Conservation (phyloP, 2,113 vertebrate genomes). For the Tenebrosternarchus preto region DNA sequence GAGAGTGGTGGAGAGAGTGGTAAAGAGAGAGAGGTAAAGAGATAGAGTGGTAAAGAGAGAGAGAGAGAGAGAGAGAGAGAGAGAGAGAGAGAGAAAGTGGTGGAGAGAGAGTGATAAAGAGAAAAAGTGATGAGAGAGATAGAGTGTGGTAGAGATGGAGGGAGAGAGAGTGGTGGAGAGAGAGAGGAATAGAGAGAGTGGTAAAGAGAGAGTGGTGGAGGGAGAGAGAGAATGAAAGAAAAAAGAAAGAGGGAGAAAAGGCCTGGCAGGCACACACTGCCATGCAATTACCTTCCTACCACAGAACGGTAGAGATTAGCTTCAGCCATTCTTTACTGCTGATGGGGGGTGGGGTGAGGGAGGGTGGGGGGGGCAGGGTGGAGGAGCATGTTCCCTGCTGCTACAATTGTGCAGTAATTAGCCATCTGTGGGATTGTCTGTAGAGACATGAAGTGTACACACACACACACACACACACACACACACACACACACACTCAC, state of each 20-base stretch:
- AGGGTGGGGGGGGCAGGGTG: conserved; percentile 45
- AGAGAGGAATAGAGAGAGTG: conserved; percentile 1
- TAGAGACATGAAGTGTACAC: conserved; percentile 1
- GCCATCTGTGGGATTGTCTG: conserved; percentile 71
- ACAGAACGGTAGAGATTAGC: conserved; percentile 69
- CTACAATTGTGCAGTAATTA: conserved; percentile 81
- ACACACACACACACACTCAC: conserved; percentile 13
- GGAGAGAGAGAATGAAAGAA: conserved; percentile 4
- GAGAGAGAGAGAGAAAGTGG: background rate
- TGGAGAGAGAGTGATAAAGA: background rate
- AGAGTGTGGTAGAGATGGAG: background rate
- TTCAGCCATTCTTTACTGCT: conserved; percentile 61
- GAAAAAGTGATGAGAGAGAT: no score
- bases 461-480: conserved; percentile 23
- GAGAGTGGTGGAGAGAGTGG: no score
- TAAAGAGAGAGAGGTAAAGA: background rate
- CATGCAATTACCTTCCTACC: conserved; percentile 70
- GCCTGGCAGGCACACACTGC: conserved; percentile 49
- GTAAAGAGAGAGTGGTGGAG: conserved; percentile 40
- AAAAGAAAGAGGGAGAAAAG: background rate
- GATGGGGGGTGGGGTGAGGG: conserved; percentile 18
- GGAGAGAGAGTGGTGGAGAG: background rate
- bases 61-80: no score
- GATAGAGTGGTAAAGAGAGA: no score
- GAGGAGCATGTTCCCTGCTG: conserved; percentile 66